Evolutionary conservation across 2,797 vertebrate genomes (phyloP).

Genomic region (Melanotaenia pygmaea): DNA sequence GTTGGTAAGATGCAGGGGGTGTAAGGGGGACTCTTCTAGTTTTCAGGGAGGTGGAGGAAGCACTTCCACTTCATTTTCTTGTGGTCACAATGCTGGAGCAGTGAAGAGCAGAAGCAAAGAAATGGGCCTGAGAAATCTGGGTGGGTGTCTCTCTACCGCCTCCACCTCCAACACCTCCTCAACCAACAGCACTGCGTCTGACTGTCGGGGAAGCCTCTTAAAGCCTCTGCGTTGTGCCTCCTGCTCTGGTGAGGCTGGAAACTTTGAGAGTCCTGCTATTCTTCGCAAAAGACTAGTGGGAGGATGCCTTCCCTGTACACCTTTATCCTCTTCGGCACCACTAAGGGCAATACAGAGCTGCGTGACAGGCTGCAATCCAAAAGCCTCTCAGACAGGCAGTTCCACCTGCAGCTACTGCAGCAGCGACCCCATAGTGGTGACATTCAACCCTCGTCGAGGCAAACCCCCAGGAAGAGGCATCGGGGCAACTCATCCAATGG

Average conservation of each 20-base stretch:
- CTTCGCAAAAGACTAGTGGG: slow-evolving; percentile 83
- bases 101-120: slow-evolving; percentile 69
- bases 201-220: slow-evolving; percentile 78
- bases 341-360: slow-evolving; percentile 86
- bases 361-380: slow-evolving; percentile 85
- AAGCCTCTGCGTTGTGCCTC: slow-evolving; percentile 82
- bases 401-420: slow-evolving; percentile 91
- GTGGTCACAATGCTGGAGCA: slow-evolving; percentile 68
- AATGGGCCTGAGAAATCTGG: slow-evolving; percentile 83
- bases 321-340: slow-evolving; percentile 81
- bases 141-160: slow-evolving; percentile 83
- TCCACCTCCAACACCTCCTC: slow-evolving; percentile 86
- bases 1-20: slow-evolving; percentile 80
- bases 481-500: slow-evolving; percentile 61
- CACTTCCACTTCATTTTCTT: slow-evolving; percentile 80
- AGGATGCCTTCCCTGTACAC: slow-evolving; percentile 85
- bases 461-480: slow-evolving; percentile 78
- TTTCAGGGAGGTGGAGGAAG: slow-evolving; percentile 75
- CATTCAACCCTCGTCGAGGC: slow-evolving; percentile 84
- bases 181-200: slow-evolving; percentile 83
- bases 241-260: slow-evolving; percentile 78
- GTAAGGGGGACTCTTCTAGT: slow-evolving; percentile 67
- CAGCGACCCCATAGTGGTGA: slow-evolving; percentile 90
- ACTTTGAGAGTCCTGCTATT: slow-evolving; percentile 82
- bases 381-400: slow-evolving; percentile 85